Evolutionary conservation across 2,888 invertebrate species (phyloP).

Genomic region (Leptinotarsa haldemani): DNA sequence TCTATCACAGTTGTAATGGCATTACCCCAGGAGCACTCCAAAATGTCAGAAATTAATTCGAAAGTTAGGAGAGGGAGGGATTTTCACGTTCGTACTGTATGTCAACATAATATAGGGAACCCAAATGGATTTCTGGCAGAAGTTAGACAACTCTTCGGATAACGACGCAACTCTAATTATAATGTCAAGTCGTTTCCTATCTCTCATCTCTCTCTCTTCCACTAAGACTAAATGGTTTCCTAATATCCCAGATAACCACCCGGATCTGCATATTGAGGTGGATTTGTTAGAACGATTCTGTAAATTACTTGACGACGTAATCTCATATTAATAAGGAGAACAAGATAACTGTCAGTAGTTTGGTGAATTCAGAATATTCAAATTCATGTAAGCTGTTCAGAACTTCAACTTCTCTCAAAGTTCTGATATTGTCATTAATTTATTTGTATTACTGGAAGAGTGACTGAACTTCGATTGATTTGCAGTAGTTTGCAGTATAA

Average conservation of each 20-base stretch:
- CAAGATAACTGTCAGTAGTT: not conserved
- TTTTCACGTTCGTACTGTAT: not conserved
- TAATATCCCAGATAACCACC: not conserved
- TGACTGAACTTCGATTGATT: too few species aligned
- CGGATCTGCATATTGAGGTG: not conserved
- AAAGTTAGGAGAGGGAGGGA: too few species aligned
- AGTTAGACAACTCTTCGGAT: not conserved
- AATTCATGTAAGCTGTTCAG: not conserved
- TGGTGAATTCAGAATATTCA: not conserved
- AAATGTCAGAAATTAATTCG: too few species aligned
- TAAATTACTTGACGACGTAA: not conserved
- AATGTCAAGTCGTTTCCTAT: conserved; percentile 12
- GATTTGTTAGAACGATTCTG: not conserved
- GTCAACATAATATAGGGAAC: not conserved
- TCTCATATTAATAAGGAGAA: not conserved
- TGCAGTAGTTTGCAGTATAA: too few species aligned
- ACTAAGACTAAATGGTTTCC: conserved; percentile 3
- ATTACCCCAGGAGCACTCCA: too few species aligned
- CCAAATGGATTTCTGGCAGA: too few species aligned
- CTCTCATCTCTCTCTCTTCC: not conserved
- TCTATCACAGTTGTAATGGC: too few species aligned
- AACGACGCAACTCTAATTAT: not conserved
- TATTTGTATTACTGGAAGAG: too few species aligned
- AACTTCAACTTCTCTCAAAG: too few species aligned
- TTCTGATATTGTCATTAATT: too few species aligned